Evolutionary conservation across 2,888 invertebrate genomes (phyloP), one percentile per base, ranked within the genome.

Genomic region (Andrena dorsata): DNA sequence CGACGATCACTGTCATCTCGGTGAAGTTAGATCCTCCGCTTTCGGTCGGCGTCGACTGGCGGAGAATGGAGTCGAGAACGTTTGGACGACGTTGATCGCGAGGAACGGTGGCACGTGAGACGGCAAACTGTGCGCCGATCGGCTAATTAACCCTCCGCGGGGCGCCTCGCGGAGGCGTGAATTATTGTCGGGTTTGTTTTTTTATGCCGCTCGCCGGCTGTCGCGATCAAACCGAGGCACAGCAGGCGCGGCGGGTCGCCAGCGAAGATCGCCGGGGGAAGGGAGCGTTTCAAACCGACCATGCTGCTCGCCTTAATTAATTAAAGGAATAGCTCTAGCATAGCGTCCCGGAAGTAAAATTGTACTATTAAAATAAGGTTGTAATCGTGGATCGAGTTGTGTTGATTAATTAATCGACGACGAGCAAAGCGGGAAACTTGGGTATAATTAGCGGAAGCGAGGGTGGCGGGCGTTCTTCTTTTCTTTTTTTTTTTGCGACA

Each of bases 221-320:
- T 28, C 26, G 16, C 65, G 73, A 20, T 26, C 20, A 5, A n/a
- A 47, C 49, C 30, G 20, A 26, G 35, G 41, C 13, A n/a, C 7
- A 20, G 5, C 47, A 53, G 10, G 35, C 30, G 26, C 26, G 61
- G 47, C 35, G 13, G 30, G 47, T 83, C 87, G 83, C 66, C 32
- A 80, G 78, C 81, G 85, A 76, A 83, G 81, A 85, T 87, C 85
- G 86, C 77, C 79, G 70, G 51, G 28, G 60, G 69, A 71, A 70
- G 74, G 60, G 64, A 75, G 87, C 76, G 70, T 87, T 87, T n/a
- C 76, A 84, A 88, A 86, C 82, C 82, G 86, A 89, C 89, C 89
- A 89, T 89, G 89, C 84, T 89, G 86, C 88, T 89, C 89, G 89
- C 89, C 89, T 89, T 89, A 89, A 89, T 88, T 88, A 88, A 88